phyloP scores from a whole-genome alignment of 2,888 invertebrate species.

The Kryphioiulus occultus region DNA sequence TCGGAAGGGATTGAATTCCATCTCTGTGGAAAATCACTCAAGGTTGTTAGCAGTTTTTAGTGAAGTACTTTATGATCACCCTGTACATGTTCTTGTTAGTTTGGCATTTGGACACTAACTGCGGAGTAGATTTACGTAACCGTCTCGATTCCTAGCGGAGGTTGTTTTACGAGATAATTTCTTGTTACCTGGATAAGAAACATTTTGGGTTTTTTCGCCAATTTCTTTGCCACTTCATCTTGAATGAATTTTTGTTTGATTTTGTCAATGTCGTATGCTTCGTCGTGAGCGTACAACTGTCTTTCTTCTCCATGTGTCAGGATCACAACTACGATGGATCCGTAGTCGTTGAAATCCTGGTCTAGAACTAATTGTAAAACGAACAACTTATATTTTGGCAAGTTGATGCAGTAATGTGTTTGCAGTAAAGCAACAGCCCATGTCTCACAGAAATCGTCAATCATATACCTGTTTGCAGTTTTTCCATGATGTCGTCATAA shows the following conservation, averaged over 20 bases:
- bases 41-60: too few species aligned
- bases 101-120: too few species aligned
- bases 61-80: too few species aligned
- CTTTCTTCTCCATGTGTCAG: neutral
- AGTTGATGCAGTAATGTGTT: too few species aligned
- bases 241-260: neutral
- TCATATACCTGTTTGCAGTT: neutral
- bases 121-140: too few species aligned
- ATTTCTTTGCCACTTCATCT: neutral
- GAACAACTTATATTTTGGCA: too few species aligned
- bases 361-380: neutral
- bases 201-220: slow-evolving; percentile 1
- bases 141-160: too few species aligned
- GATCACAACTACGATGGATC: slow-evolving; percentile 13
- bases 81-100: too few species aligned
- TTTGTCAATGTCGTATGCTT: neutral
- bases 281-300: neutral
- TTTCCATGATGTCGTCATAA: neutral
- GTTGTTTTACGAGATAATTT: neutral
- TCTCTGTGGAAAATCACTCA: too few species aligned
- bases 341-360: neutral
- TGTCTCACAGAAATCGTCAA: too few species aligned
- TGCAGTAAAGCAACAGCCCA: too few species aligned
- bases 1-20: too few species aligned
- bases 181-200: slow-evolving; percentile 42